Evolutionary conservation across 2,113 vertebrate species (phyloP).

Genomic region (Carlito syrichta): DNA sequence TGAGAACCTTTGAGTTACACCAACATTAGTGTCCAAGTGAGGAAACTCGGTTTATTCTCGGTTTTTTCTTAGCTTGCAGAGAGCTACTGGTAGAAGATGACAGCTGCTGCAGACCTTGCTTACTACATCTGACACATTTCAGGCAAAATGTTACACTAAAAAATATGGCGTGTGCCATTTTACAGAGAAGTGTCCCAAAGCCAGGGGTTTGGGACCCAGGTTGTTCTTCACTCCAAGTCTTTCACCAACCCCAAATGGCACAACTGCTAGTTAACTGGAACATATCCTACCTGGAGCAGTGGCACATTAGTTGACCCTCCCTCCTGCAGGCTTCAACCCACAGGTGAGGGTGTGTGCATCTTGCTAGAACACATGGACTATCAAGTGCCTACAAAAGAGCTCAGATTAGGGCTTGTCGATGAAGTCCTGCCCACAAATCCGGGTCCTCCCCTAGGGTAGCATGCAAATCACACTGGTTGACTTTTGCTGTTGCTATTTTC

Average conservation of each 20-base stretch:
- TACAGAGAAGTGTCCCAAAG: neutral
- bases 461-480: neutral
- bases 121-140: rapidly evolving
- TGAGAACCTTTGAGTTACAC: neutral
- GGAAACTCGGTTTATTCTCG: neutral
- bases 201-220: neutral
- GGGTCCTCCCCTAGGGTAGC: neutral
- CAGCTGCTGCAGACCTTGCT: neutral
- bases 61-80: no score
- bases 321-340: rapidly evolving
- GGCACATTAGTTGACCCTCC: rapidly evolving
- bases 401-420: rapidly evolving
- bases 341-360: rapidly evolving
- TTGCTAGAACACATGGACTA: rapidly evolving
- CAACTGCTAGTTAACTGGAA: neutral
- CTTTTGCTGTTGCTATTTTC: neutral
- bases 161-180: neutral
- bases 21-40: rapidly evolving
- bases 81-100: no score
- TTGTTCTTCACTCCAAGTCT: neutral
- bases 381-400: rapidly evolving
- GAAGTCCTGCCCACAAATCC: neutral
- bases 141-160: neutral
- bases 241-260: neutral
- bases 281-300: rapidly evolving